Base-by-base conservation (phyloP, 2,888 invertebrate genomes). In the Eilema sororculum region DNA sequence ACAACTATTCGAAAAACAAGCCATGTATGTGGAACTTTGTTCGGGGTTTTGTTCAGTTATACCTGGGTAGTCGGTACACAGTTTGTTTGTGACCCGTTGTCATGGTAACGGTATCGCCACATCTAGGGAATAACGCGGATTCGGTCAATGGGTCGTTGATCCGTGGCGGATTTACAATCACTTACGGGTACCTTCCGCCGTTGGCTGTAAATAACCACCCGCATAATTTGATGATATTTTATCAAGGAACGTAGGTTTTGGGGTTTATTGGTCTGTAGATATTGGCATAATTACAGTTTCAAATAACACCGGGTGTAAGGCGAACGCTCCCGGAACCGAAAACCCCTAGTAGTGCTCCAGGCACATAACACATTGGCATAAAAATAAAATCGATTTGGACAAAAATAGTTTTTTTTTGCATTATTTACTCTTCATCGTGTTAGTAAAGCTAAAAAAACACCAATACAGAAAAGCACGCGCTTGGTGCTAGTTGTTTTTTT, bases 81-180 rank as follows among this genome's bases (percentile, higher is more conserved):
- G 69, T 77, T 80, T 88, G 87, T 88, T 94, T 94, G 93, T 88
- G 71, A 73, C 80, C 79, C 65, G 91, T 93, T 82, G 73, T 87
- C 88, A 90, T 89, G 89, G 86, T 79, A 83, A 93, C 93, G 59
- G 82, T 95, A 95, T 94, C 95, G 89, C 72, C 73, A 81, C 85
- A 94, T 94, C 93, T 93, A 89, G 85, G 85, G 86, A 88, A 86
- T 85, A 86, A 87, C 87, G 85, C 84, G 79, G 87, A 89, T 87
- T 89, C 87, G 90, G 90, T 87, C 89, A 89, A 84, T 82, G 89
- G 93, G 90, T 89, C 91, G 86, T 87, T 91, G 93, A 90, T 89
- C 92, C 86, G 78, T 80, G 63, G 84, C 84, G 67, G 83, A 86
- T 85, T 85, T 84, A 81, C 76, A 57, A 71, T 67, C 66, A 58